These are phyloP conservation scores for Pteria penguin DNA, from an alignment of 2,888 invertebrate genomes.

Conservation along the genomic window DNA sequence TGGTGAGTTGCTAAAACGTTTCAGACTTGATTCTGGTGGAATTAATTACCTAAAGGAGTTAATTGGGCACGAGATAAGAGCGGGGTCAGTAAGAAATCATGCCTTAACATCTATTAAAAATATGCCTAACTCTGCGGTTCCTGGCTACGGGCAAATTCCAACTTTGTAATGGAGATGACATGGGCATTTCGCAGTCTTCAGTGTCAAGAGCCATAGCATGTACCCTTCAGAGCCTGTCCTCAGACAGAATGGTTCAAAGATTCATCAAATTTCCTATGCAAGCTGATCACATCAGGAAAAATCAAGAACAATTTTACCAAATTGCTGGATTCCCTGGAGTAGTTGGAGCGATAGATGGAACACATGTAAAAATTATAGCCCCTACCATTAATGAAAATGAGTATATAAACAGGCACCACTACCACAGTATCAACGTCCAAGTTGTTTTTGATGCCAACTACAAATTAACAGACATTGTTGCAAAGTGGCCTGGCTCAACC, in stretches of 20 bases:
- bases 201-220: neutral
- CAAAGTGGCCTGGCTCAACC: constrained; percentile 10
- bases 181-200: too few species aligned
- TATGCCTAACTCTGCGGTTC: neutral
- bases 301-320: neutral
- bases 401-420: neutral
- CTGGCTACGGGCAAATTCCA: neutral
- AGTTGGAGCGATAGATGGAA: too few species aligned
- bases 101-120: neutral
- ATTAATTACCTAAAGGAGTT: neutral
- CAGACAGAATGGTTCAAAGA: too few species aligned
- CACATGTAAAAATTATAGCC: too few species aligned
- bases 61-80: neutral
- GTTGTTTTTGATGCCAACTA: too few species aligned
- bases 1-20: neutral
- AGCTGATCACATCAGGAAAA: neutral
- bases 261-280: neutral
- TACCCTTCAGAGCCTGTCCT: neutral
- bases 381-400: constrained; percentile 3
- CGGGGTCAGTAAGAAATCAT: neutral
- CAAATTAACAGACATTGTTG: constrained; percentile 15
- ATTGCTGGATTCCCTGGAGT: neutral
- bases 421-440: too few species aligned
- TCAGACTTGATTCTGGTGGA: neutral
- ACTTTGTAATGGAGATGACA: neutral